Base-by-base conservation (phyloP, 2,797 vertebrate genomes). In the Leptodactylus fallax region DNA sequence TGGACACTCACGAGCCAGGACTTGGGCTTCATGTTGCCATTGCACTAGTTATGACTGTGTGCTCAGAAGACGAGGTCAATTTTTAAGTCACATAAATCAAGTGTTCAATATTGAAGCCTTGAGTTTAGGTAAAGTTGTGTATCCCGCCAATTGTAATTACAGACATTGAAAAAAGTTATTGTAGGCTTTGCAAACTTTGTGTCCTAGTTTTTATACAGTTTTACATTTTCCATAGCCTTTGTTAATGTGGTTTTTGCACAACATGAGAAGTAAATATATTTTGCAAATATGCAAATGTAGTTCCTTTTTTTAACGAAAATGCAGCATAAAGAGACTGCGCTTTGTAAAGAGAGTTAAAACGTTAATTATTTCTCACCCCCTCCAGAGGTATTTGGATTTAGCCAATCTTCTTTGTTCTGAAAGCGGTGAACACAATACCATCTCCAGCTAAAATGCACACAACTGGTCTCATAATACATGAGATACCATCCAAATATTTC, bases 391-490 rank as follows among this genome's bases (percentile, higher is more conserved):
- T 1, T 72, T 65, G 67, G 16, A 63, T 69, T 51, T 53, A 58
- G 4, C 60, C 49, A 55, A 21, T 56, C 45, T 87, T 53, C 19
- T 85, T 85, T 87, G 79, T 83, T 87, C 61, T 55, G 55, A 25
- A 51, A 71, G 84, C 55, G 25, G 80, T 74, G 92, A 93, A 93
- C 93, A 94, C 93, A 94, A 94, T 94, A 91, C 93, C 94, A 95
- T 95, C 95, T 94, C 93, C 95, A 95, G 95, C 92, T 94, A 93
- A 95, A 95, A 95, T 95, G 95, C 94, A 92, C 91, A 93, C 94
- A 95, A 86, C 79, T 53, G 79, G 83, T 95, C 93, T 95, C 94
- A 95, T 92, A 95, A 94, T 94, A 91, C 91, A 93, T 90, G 93
- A 94, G 91, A 92, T 92, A 89, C 91, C 90, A 94, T 94, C 94